These are phyloP conservation scores for Morpho deidamia DNA, from an alignment of 2,888 invertebrate genomes.

Conservation along the genomic window DNA sequence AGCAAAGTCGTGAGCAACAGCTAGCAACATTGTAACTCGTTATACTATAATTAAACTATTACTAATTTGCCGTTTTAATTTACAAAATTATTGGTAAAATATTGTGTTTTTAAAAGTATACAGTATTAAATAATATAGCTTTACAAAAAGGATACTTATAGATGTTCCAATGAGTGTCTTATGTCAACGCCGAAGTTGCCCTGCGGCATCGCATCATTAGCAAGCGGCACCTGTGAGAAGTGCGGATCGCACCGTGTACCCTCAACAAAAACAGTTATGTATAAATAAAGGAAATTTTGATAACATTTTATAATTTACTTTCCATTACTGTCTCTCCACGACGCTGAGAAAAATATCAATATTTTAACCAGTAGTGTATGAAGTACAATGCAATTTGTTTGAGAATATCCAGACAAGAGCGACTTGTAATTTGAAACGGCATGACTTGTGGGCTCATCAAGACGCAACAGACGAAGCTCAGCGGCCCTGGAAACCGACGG, in stretches of 20 bases:
- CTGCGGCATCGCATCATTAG: conserved; percentile 48
- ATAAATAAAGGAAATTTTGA: conserved; percentile 22
- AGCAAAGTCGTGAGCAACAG: no score
- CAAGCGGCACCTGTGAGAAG: conserved; percentile 46
- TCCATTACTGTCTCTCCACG: conserved; percentile 20
- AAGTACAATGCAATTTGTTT: conserved; percentile 22
- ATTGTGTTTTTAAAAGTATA: conserved; percentile 2
- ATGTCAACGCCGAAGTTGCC: conserved; percentile 42
- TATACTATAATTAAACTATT: no score
- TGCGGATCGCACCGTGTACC: conserved; percentile 31
- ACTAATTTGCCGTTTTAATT: no score
- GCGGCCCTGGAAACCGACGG: conserved; percentile 54
- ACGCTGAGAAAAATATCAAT: neutral
- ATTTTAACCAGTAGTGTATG: conserved; percentile 29
- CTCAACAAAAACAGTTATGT: conserved; percentile 31
- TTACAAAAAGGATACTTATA: conserved; percentile 37
- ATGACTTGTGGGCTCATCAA: conserved; percentile 56
- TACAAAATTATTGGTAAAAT: neutral
- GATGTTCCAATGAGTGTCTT: conserved; percentile 41
- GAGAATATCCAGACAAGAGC: conserved; percentile 31
- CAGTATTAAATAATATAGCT: conserved; percentile 24
- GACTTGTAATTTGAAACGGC: conserved; percentile 52
- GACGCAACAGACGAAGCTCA: conserved; percentile 46
- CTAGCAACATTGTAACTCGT: no score
- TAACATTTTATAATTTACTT: conserved; percentile 12